Evolutionary conservation across 2,797 vertebrate species (phyloP).

Genomic region (Halcyon badia): DNA sequence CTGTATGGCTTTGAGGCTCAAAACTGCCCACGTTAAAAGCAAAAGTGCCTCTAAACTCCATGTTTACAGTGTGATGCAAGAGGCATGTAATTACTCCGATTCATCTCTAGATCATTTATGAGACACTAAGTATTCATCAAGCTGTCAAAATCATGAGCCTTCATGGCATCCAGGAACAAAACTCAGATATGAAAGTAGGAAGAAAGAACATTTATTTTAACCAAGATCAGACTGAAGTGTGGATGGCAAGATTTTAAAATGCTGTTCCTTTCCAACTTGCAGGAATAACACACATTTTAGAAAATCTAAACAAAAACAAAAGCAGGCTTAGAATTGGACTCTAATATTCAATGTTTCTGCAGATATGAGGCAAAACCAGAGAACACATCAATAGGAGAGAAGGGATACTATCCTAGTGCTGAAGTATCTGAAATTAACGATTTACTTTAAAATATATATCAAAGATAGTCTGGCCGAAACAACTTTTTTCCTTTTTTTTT

Average conservation of each 20-base stretch:
- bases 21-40: not conserved
- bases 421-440: not conserved
- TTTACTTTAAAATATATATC: not conserved
- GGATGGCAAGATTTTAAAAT: not conserved
- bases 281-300: not conserved
- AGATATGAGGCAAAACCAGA: not conserved
- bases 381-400: not conserved
- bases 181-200: not conserved
- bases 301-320: not conserved
- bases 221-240: not conserved
- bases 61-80: not conserved
- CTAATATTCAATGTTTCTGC: rapidly evolving
- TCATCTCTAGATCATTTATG: not conserved
- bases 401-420: not conserved
- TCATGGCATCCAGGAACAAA: not conserved
- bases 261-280: not conserved
- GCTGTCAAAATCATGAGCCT: not conserved
- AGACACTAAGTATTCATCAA: not conserved
- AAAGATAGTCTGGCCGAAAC: not conserved
- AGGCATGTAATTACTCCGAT: not conserved
- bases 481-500: rapidly evolving
- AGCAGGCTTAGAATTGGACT: not conserved
- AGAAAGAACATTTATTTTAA: not conserved
- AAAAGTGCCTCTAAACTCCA: not conserved
- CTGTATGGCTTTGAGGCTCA: not conserved